phyloP scores from a whole-genome alignment of 2,797 vertebrate genomes.

The Cynodonichthys magdalenae region DNA sequence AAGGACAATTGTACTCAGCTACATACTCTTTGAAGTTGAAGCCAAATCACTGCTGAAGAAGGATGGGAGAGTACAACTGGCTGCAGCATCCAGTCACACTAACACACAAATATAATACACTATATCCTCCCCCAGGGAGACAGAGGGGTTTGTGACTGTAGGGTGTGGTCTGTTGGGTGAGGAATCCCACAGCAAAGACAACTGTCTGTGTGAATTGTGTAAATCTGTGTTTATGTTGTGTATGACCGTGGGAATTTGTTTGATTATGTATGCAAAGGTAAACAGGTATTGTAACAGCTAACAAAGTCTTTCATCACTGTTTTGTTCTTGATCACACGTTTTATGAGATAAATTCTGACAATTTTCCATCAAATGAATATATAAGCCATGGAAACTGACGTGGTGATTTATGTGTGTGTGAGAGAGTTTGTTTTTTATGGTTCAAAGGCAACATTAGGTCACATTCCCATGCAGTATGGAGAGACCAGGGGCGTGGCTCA shows the following conservation, averaged over 20 bases:
- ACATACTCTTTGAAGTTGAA: conserved; percentile 20
- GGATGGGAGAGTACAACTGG: conserved; percentile 22
- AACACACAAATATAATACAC: conserved; percentile 17
- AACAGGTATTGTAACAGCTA: background rate
- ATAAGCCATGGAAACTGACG: conserved; percentile 20
- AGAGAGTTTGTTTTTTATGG: conserved; percentile 32
- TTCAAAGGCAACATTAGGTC: conserved; percentile 73
- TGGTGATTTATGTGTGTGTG: background rate
- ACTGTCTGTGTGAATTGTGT: conserved; percentile 29
- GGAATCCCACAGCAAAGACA: conserved; percentile 37
- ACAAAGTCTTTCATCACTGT: background rate
- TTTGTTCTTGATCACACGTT: conserved; percentile 1
- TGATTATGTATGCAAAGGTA: background rate
- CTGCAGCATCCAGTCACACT: conserved; percentile 40
- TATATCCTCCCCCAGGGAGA: conserved; percentile 13
- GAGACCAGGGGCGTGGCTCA: conserved; percentile 62
- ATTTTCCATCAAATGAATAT: conserved; percentile 14
- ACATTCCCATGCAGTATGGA: conserved; percentile 68
- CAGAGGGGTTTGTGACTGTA: conserved; percentile 33
- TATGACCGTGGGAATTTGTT: background rate
- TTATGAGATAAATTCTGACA: conserved; percentile 6
- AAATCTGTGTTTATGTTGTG: conserved; percentile 33
- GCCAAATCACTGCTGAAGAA: conserved; percentile 15
- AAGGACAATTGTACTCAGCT: conserved; percentile 6
- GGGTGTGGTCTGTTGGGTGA: conserved; percentile 48